Conservation (phyloP, 30 jellyfish, hydroid and myxozoan genomes). For the Hydractinia echinata region DNA sequence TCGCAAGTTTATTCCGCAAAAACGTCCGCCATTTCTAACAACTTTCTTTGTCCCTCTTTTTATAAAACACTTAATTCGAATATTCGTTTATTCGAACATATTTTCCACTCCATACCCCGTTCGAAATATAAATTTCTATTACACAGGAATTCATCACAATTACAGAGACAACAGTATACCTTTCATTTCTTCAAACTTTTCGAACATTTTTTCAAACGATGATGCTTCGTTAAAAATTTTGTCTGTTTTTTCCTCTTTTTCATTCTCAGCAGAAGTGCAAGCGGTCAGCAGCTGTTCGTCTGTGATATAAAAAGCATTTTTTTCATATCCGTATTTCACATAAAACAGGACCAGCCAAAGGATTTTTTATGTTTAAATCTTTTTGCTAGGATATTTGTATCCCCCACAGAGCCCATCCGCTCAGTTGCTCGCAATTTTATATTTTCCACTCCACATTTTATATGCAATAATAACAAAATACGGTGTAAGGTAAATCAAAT, state of each 20-base stretch:
- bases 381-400: background rate
- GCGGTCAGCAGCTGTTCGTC: background rate
- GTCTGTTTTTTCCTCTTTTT: background rate
- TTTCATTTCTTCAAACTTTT: slow-evolving; percentile 66
- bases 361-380: too few species aligned
- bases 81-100: background rate
- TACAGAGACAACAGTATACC: slow-evolving; percentile 1
- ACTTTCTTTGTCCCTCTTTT: too few species aligned
- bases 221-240: slow-evolving; percentile 24
- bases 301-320: background rate
- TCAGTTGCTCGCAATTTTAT: background rate
- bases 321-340: background rate
- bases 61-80: too few species aligned
- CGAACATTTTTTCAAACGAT: slow-evolving; percentile 71
- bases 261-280: background rate
- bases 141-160: background rate
- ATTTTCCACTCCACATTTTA: too few species aligned
- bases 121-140: background rate
- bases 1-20: too few species aligned
- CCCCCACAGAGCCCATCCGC: background rate
- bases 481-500: too few species aligned
- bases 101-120: background rate
- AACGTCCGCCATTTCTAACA: too few species aligned
- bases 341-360: background rate
- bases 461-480: background rate